phyloP scores from a whole-genome alignment of 2,113 vertebrate species.

The Phrynocephalus versicolor region DNA sequence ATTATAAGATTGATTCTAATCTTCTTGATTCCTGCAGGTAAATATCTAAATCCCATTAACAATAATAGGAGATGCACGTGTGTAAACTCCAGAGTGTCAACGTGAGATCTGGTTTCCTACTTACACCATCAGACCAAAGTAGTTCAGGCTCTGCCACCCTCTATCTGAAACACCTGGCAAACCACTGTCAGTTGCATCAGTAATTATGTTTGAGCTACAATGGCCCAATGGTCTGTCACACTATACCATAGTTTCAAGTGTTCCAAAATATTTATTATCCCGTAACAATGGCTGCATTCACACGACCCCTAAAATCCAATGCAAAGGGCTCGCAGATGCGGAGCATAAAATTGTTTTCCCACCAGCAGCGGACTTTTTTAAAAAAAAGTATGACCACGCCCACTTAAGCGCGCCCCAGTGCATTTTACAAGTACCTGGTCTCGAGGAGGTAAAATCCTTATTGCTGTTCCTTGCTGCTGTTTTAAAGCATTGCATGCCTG shows the following conservation, averaged over 20 bases:
- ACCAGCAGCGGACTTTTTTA: too few relatives aligned
- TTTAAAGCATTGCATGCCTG: too few relatives aligned
- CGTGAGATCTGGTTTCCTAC: neutral
- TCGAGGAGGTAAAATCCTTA: too few relatives aligned
- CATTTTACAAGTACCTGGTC: too few relatives aligned
- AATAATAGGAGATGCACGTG: conserved; percentile 12
- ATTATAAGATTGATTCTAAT: conserved; percentile 10
- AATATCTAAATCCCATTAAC: conserved; percentile 23
- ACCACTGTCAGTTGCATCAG: neutral
- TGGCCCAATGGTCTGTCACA: neutral
- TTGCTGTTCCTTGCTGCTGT: too few relatives aligned
- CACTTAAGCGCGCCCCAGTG: too few relatives aligned
- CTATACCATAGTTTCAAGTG: neutral
- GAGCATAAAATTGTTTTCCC: too few relatives aligned
- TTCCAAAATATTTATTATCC: neutral
- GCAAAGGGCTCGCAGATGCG: too few relatives aligned
- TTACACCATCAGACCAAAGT: neutral
- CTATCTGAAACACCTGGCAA: neutral
- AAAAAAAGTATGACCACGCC: too few relatives aligned
- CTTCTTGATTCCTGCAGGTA: conserved; percentile 41
- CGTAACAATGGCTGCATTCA: too few relatives aligned
- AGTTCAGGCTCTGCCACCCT: neutral
- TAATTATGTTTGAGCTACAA: neutral
- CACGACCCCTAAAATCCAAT: too few relatives aligned
- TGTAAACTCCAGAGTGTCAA: neutral